Conservation (phyloP, 1,140 invertebrate genomes). For the Schlechtendalia chinensis region DNA sequence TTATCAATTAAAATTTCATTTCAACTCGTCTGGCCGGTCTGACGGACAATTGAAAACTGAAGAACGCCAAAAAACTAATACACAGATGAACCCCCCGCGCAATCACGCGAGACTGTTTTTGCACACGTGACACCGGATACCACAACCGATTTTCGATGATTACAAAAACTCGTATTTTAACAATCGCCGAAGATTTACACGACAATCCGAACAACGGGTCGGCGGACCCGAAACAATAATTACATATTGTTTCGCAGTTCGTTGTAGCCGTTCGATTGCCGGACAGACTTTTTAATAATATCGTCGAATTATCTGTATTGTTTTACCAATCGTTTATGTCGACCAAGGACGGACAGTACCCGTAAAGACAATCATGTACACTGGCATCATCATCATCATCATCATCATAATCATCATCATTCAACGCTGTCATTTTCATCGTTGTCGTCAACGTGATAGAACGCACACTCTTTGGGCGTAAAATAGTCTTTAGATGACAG, state of each 20-base stretch:
- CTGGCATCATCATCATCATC: background rate
- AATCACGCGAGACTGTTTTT: conserved; percentile 21
- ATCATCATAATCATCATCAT: background rate
- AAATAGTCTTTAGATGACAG: too few species aligned
- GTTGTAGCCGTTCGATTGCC: background rate
- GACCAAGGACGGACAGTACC: background rate
- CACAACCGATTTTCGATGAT: background rate
- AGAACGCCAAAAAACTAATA: conserved; percentile 13
- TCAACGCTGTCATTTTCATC: background rate
- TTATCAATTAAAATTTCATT: conserved; percentile 33
- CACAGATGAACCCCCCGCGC: background rate
- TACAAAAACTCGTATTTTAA: conserved; percentile 17
- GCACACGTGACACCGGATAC: background rate
- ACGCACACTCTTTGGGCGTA: too few species aligned
- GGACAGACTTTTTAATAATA: background rate
- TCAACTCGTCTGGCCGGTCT: too few species aligned
- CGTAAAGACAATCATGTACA: background rate
- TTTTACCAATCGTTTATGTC: conserved; percentile 5
- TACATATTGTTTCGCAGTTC: background rate
- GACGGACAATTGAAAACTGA: background rate
- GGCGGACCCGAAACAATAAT: background rate
- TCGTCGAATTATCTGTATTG: background rate
- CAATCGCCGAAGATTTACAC: background rate
- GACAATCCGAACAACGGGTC: background rate
- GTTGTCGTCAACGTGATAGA: background rate